Evolutionary conservation across 2,888 invertebrate species (phyloP), one percentile per base, ranked within the genome.

Genomic region (Phaedon cochleariae): DNA sequence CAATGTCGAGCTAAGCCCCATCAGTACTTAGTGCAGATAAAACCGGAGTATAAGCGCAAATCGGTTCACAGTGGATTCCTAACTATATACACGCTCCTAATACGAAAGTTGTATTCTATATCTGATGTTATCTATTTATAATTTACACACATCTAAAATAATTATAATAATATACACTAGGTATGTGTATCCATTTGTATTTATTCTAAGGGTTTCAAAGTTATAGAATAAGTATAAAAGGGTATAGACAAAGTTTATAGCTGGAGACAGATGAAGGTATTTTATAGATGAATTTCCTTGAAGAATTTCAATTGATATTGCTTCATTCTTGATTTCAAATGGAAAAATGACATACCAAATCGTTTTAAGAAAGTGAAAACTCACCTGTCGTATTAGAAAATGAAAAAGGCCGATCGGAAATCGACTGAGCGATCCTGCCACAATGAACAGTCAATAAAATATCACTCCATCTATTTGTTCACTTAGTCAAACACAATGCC

Each of bases 101-200:
- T 84, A 84, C 83, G 82, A 83, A 83, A 82, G 83, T 83, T 83
- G 83, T 83, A 84, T 84, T 84, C 83, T 83, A 84, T 84, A 84
- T n/a, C n/a, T n/a, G n/a, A n/a, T n/a, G n/a, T n/a, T n/a, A n/a
- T n/a, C n/a, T n/a, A n/a, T n/a, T n/a, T n/a, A n/a, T n/a, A n/a
- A n/a, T n/a, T n/a, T n/a, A n/a, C n/a, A n/a, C n/a, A n/a, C n/a
- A n/a, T n/a, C n/a, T n/a, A n/a, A n/a, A n/a, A n/a, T n/a, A n/a
- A n/a, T n/a, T n/a, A n/a, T n/a, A n/a, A n/a, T n/a, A n/a, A n/a
- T n/a, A n/a, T n/a, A n/a, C n/a, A n/a, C n/a, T n/a, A n/a, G n/a
- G n/a, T n/a, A n/a, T n/a, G n/a, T n/a, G n/a, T n/a, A n/a, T n/a
- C n/a, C n/a, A n/a, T n/a, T n/a, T n/a, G n/a, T n/a, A n/a, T n/a